Evolutionary conservation across 2,888 invertebrate genomes (phyloP).

Genomic region (Xanthorhoe designata): DNA sequence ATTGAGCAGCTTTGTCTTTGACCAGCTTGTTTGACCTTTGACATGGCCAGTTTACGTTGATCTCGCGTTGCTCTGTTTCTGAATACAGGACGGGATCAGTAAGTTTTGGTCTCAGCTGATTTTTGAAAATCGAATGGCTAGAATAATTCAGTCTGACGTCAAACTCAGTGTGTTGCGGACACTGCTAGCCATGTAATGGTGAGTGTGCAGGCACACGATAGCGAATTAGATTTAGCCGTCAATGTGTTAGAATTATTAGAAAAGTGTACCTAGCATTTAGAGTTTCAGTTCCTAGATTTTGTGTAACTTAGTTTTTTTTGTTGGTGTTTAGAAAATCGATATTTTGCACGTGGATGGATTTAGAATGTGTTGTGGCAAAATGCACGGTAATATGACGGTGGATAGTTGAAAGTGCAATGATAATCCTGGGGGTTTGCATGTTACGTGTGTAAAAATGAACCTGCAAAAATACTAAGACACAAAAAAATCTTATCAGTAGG

Average conservation of each 20-base stretch:
- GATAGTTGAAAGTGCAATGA: conserved; percentile 51
- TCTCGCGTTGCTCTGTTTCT: conserved; percentile 22
- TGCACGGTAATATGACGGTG: conserved; percentile 47
- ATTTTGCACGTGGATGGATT: conserved; percentile 46
- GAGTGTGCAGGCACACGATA: conserved; percentile 58
- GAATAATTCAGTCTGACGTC: conserved; percentile 71
- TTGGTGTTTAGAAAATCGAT: conserved; percentile 48
- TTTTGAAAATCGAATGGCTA: conserved; percentile 76
- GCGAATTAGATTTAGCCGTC: conserved; percentile 55
- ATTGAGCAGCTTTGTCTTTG: not conserved
- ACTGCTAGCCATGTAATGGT: conserved; percentile 77
- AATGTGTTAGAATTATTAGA: conserved; percentile 54
- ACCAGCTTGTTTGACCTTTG: conserved; percentile 47
- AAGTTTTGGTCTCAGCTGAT: conserved; percentile 68
- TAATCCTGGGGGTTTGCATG: not conserved
- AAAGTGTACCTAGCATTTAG: conserved; percentile 38
- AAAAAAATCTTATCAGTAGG: not conserved
- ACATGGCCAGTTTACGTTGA: conserved; percentile 39
- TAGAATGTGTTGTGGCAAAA: conserved; percentile 43
- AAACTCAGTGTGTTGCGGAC: conserved; percentile 65
- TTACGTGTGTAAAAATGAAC: not conserved
- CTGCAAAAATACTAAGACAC: not conserved
- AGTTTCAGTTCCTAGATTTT: conserved; percentile 10
- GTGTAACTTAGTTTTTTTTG: conserved; percentile 16
- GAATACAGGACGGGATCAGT: conserved; percentile 48